These are phyloP conservation scores for Streptopelia turtur DNA, from an alignment of 2,797 vertebrate species.

Conservation along the genomic window DNA sequence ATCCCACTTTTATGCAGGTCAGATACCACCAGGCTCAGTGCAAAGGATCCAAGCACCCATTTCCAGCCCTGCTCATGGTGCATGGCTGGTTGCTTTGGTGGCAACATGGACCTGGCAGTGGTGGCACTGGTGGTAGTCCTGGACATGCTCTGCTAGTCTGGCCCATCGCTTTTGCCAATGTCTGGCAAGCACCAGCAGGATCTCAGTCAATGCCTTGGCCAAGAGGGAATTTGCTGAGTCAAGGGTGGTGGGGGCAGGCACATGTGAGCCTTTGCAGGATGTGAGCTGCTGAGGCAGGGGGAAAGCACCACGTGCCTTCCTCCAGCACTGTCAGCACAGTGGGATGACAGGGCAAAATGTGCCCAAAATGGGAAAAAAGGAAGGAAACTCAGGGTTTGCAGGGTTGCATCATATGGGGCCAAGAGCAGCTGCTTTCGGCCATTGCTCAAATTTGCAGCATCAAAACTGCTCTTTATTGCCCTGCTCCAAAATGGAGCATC, in stretches of 20 bases:
- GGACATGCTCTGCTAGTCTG: background rate
- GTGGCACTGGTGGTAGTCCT: background rate
- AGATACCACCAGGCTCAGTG: rapidly evolving
- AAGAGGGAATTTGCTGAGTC: constrained; percentile 37
- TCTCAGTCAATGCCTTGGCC: background rate
- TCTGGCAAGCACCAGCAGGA: background rate
- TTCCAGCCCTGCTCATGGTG: background rate
- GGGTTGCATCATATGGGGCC: background rate
- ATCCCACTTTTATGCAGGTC: background rate
- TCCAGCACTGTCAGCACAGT: constrained; percentile 3
- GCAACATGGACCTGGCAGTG: rapidly evolving
- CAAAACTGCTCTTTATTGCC: background rate
- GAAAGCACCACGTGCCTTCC: background rate
- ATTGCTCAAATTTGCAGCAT: background rate
- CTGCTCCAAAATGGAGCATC: background rate
- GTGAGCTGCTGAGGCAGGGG: background rate
- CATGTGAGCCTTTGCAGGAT: background rate
- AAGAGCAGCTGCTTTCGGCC: background rate
- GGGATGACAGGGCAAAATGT: background rate
- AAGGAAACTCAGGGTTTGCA: background rate
- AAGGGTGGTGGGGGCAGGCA: background rate
- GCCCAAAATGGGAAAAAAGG: constrained; percentile 16
- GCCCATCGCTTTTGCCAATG: rapidly evolving
- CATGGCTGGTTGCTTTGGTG: rapidly evolving
- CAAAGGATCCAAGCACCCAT: rapidly evolving